A percentile compares a stretch with the other conserved stretches of the same genome.
These are phyloP conservation scores for Mylabris sibirica DNA, from an alignment of 2,888 invertebrate genomes.

Conservation along the genomic window DNA sequence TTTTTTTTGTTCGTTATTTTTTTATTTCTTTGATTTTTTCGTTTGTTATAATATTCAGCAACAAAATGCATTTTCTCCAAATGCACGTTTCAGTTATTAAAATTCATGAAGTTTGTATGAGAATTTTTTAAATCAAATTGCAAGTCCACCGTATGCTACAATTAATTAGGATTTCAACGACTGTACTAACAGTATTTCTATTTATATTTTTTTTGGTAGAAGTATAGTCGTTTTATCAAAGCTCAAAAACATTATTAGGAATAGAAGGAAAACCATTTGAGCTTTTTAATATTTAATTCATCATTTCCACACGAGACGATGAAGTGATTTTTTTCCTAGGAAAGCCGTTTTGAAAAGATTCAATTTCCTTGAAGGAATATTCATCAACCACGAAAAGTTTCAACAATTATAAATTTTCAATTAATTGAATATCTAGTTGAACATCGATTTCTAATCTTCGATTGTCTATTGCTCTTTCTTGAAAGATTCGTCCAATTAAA, in stretches of 20 bases:
- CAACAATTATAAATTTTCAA: conserved; percentile 16
- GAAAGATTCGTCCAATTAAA: conserved; percentile 38
- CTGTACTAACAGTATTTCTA: background rate
- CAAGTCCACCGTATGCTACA: background rate
- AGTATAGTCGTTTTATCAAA: background rate
- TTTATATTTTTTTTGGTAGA: background rate
- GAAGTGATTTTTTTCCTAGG: background rate
- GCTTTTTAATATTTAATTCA: conserved; percentile 4
- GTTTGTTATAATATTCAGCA: background rate
- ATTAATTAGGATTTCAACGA: background rate
- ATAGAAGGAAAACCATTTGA: background rate
- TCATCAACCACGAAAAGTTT: conserved; percentile 24
- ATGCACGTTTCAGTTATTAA: background rate
- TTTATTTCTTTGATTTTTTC: too few relatives aligned
- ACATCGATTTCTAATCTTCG: conserved; percentile 31
- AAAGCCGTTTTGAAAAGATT: background rate
- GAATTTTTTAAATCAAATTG: background rate
- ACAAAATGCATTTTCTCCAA: background rate
- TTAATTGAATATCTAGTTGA: background rate
- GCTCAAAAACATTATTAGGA: background rate
- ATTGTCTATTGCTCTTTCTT: conserved; percentile 24
- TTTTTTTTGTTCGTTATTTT: background rate
- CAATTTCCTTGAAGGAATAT: background rate
- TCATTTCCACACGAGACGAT: background rate
- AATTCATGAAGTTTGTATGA: background rate